These are phyloP conservation scores for Percopsis transmontana DNA, from an alignment of 2,113 vertebrate genomes.

Conservation along the genomic window DNA sequence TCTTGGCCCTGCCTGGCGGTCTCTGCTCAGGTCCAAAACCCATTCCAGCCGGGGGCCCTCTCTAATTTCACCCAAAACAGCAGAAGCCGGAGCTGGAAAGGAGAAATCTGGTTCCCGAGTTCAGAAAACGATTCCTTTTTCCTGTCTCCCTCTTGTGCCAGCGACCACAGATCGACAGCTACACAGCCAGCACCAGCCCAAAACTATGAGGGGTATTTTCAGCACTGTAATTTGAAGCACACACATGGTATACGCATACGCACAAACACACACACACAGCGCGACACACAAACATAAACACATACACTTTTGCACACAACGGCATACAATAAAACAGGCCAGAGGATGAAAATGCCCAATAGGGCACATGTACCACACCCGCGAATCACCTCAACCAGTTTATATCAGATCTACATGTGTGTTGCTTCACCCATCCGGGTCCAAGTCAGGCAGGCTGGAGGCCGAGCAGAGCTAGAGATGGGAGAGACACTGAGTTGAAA, in stretches of 20 bases:
- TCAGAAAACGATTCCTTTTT: conserved; percentile 77
- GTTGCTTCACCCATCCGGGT: background rate
- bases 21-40: conserved; percentile 58
- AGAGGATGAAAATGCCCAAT: conserved; percentile 19
- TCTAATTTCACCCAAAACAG: conserved; percentile 80
- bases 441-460: conserved; percentile 20
- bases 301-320: conserved; percentile 27
- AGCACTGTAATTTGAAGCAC: conserved; percentile 81
- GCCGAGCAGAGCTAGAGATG: conserved; percentile 42
- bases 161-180: conserved; percentile 75
- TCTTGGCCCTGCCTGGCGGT: conserved; percentile 60
- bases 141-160: conserved; percentile 72
- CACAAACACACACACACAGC: conserved; percentile 32
- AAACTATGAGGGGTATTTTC: conserved; percentile 85
- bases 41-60: conserved; percentile 68
- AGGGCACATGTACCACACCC: conserved; percentile 44
- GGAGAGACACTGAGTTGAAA: conserved; percentile 46
- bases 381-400: conserved; percentile 29
- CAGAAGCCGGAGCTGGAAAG: conserved; percentile 70
- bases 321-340: conserved; percentile 24
- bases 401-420: conserved; percentile 22
- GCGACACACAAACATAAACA: conserved; percentile 37
- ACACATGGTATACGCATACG: conserved; percentile 59
- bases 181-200: conserved; percentile 67
- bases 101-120: conserved; percentile 73